These are phyloP conservation scores for Notamacropus eugenii DNA, from an alignment of 2,797 vertebrate genomes.

Conservation along the genomic window DNA sequence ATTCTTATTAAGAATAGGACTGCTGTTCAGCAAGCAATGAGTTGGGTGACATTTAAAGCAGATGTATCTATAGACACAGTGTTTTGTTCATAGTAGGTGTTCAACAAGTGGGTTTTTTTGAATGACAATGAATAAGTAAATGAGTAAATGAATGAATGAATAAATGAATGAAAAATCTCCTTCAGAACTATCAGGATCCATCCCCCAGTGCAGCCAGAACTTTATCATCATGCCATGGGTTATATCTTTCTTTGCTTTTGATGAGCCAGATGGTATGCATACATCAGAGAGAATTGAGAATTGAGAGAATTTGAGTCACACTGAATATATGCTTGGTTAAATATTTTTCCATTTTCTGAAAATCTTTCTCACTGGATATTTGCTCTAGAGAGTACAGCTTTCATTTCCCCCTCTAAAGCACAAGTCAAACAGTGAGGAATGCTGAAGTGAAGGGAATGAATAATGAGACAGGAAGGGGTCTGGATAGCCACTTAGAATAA, in stretches of 20 bases:
- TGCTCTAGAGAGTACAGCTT: conserved; percentile 42
- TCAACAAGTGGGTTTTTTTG: neutral
- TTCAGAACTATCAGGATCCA: neutral
- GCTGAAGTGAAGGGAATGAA: neutral
- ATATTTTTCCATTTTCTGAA: conserved; percentile 37
- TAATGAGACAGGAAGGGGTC: neutral
- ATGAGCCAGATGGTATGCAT: conserved; percentile 6
- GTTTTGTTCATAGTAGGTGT: conserved; percentile 2
- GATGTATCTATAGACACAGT: neutral
- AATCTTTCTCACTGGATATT: conserved; percentile 42
- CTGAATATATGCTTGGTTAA: conserved; percentile 42
- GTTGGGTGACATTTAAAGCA: neutral
- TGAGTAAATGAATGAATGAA: conserved; percentile 1
- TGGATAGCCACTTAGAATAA: conserved; percentile 13
- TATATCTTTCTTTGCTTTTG: neutral
- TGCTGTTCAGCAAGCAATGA: neutral
- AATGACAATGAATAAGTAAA: conserved; percentile 22
- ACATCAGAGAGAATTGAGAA: conserved; percentile 7
- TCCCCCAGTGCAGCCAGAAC: neutral
- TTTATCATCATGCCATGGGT: neutral
- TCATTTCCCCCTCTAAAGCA: conserved; percentile 27
- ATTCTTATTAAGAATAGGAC: neutral
- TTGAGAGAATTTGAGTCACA: neutral
- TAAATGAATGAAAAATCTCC: conserved; percentile 35
- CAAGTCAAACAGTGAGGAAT: neutral